These are phyloP conservation scores for Serinus canaria DNA, from an alignment of 2,113 vertebrate genomes.

Conservation along the genomic window DNA sequence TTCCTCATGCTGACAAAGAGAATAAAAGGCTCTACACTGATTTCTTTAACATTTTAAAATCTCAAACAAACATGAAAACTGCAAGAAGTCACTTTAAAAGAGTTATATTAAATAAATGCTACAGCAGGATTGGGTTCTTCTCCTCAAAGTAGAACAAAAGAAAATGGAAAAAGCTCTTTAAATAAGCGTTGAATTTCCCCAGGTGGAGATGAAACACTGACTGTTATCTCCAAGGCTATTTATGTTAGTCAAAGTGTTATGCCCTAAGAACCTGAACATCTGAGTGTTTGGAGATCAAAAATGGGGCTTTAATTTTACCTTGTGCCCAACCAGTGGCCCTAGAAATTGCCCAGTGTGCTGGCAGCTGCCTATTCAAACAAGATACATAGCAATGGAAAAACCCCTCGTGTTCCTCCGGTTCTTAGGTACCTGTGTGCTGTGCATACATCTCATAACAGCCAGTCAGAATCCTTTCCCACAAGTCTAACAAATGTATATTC, in stretches of 20 bases:
- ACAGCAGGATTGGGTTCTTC: neutral
- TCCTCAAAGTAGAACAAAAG: neutral
- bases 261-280: neutral
- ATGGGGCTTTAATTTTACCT: neutral
- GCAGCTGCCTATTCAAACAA: neutral
- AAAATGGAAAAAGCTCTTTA: neutral
- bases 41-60: constrained; percentile 15
- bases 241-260: neutral
- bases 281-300: neutral
- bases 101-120: neutral
- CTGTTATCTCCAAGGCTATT: neutral
- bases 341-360: neutral
- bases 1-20: neutral
- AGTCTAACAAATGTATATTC: neutral
- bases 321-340: neutral
- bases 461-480: neutral
- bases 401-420: neutral
- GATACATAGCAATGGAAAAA: neutral
- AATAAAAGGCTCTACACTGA: neutral
- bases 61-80: neutral
- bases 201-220: neutral
- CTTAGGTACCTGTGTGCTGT: neutral
- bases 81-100: neutral
- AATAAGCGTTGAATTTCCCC: neutral
- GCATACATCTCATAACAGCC: neutral